Conservation (phyloP, 2,888 invertebrate species). For the Ectropis crepuscularia region DNA sequence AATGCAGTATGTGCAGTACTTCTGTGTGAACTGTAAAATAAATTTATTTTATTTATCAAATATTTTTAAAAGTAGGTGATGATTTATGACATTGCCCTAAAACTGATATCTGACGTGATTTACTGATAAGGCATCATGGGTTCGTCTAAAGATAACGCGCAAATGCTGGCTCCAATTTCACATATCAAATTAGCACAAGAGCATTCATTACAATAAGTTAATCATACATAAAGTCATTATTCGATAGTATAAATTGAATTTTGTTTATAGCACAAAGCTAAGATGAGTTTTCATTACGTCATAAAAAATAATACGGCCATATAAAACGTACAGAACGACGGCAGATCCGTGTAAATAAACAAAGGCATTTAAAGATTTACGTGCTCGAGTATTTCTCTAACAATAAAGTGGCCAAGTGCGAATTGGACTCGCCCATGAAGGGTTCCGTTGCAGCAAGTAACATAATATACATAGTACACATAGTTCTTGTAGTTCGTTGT, state of each 20-base stretch:
- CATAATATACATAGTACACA: too few relatives aligned
- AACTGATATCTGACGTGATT: conserved; percentile 41
- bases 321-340: neutral
- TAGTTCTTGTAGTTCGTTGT: too few relatives aligned
- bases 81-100: conserved; percentile 38
- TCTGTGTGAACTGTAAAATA: neutral
- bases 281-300: neutral
- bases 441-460: too few relatives aligned
- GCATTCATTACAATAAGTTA: conserved; percentile 27
- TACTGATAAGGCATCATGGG: conserved; percentile 41
- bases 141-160: conserved; percentile 33
- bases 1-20: too few relatives aligned
- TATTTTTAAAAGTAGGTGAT: conserved; percentile 11
- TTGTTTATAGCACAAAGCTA: conserved; percentile 2
- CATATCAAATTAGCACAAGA: conserved; percentile 23
- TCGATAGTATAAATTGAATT: conserved; percentile 5
- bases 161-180: conserved; percentile 22
- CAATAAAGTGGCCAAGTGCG: too few relatives aligned
- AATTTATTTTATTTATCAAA: conserved; percentile 4
- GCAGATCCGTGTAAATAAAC: neutral
- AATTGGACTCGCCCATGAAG: too few relatives aligned
- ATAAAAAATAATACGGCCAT: neutral
- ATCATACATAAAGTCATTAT: conserved; percentile 3
- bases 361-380: neutral
- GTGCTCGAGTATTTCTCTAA: neutral